Base-by-base conservation (phyloP, 2,113 vertebrate genomes). In the Ceratotherium simum region DNA sequence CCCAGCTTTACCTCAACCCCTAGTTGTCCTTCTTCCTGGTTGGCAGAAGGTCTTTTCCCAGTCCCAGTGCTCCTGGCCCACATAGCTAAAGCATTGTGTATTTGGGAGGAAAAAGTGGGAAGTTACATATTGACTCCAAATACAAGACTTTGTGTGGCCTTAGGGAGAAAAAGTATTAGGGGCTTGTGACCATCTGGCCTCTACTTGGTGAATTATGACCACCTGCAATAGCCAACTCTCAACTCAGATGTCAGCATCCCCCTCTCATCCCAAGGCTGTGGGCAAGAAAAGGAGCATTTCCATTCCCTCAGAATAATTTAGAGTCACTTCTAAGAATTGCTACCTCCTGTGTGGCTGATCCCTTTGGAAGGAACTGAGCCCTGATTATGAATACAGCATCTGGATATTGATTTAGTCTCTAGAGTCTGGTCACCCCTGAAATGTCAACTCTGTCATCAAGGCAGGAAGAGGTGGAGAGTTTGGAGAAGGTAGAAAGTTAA, bases 1-100 rank as follows among this genome's bases (percentile, higher is more conserved):
- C 27, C n/a, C 62, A 79, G 18, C 42, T 62, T 78, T 42, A 95
- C 78, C 91, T 92, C n/a, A 56, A 36, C 10, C 60, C n/a, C 36
- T 23, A 13, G 21, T 39, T 93, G 6, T 14, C 88, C 65, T 90
- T 39, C 83, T 42, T 58, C 18, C 1, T 3, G 42, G 12, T 6
- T 36, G 31, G 75, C 6, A 3, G 5, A 80, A 64, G 78, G 56
- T 62, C 56, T 65, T 20, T 31, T 16, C 75, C 69, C 33, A 65
- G 4, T 14, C 10, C 60, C 79, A 27, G 17, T 21, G 33, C 18
- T 25, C 48, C 51, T 1, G 6, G 18, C 27, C 62, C 58, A 25
- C 85, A 13, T 31, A 23, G 46, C 25, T 70, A 7, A 42, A 85
- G 51, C 14, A 48, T 51, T 51, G 33, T 25, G 42, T 14, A 46